Conservation (phyloP, 2,797 vertebrate genomes). For the Microtus obscurus region DNA sequence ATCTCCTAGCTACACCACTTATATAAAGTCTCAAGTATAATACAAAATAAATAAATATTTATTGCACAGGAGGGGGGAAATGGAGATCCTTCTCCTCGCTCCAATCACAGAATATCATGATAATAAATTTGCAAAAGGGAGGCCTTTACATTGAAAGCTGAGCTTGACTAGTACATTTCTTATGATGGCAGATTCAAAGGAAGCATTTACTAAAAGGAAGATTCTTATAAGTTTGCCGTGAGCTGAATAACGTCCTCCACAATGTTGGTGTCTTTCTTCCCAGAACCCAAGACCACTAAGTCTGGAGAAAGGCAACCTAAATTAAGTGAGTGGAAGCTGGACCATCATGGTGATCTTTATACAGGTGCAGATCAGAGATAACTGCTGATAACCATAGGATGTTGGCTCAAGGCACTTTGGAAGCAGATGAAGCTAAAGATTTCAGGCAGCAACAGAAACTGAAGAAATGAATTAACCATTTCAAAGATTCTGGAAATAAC, state of each 20-base stretch:
- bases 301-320: background rate
- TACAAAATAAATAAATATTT: background rate
- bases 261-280: background rate
- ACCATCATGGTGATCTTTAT: background rate
- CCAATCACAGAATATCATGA: background rate
- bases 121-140: background rate
- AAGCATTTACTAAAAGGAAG: background rate
- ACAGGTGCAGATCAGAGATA: background rate
- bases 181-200: background rate
- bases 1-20: background rate
- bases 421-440: background rate
- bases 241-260: background rate
- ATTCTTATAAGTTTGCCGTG: background rate
- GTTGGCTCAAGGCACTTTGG: background rate
- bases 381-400: background rate
- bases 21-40: slow-evolving; percentile 41
- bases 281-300: background rate
- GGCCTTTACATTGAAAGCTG: background rate
- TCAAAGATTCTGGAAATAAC: background rate
- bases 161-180: background rate
- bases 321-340: background rate
- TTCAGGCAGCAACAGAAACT: background rate
- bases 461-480: background rate
- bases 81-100: background rate
- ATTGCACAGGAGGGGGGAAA: background rate